These are phyloP conservation scores for Myzus persicae DNA, from an alignment of 1,140 invertebrate species.

Conservation along the genomic window DNA sequence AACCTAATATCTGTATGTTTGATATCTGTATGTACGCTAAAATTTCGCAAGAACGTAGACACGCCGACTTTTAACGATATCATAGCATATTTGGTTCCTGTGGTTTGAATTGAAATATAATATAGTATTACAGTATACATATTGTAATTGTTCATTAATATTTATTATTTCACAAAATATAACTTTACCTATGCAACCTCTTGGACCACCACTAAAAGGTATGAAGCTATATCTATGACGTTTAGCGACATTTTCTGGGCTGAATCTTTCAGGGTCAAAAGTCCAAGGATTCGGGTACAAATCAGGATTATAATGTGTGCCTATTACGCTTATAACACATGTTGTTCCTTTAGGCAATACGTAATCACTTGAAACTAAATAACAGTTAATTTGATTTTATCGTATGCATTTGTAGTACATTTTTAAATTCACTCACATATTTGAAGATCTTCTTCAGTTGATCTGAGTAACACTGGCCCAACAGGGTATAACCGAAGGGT, in stretches of 20 bases:
- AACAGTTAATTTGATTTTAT: constrained; percentile 36
- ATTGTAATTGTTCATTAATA: no score
- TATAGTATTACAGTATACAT: no score
- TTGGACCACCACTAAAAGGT: constrained; percentile 67
- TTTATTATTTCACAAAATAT: no score
- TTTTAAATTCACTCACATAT: constrained; percentile 61
- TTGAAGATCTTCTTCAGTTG: constrained; percentile 67
- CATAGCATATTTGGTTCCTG: constrained; percentile 61
- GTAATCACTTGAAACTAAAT: constrained; percentile 19
- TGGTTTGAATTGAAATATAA: not conserved
- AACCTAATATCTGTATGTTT: constrained; percentile 61
- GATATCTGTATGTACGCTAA: constrained; percentile 59
- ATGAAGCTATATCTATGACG: constrained; percentile 64
- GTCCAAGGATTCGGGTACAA: constrained; percentile 68
- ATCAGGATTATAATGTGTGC: constrained; percentile 66
- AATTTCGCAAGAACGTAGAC: constrained; percentile 60
- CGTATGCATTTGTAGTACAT: not conserved
- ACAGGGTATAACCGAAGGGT: constrained; percentile 65
- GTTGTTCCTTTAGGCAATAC: constrained; percentile 71
- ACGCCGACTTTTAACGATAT: constrained; percentile 61
- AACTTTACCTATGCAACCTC: constrained; percentile 67
- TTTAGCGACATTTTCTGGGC: constrained; percentile 65
- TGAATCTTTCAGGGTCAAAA: constrained; percentile 70
- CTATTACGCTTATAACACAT: constrained; percentile 73
- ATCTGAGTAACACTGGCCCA: constrained; percentile 70